Conservation (phyloP, 2,113 vertebrate species). For the Ardeotis arabs region DNA sequence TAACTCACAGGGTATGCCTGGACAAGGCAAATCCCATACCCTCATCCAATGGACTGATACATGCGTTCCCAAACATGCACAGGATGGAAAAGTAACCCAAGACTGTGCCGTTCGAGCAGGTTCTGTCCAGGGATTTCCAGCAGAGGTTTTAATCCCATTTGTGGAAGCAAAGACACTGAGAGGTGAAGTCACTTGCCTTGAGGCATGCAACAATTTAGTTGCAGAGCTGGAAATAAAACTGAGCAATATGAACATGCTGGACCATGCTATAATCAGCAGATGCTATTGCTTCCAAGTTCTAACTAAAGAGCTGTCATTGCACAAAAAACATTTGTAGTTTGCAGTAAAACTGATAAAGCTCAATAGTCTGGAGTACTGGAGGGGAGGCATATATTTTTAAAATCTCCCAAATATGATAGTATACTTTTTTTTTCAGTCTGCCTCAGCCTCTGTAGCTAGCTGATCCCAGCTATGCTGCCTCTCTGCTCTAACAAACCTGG, state of each 20-base stretch:
- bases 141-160: not conserved
- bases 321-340: slow-evolving; percentile 40
- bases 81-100: not conserved
- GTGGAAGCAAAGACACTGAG: not conserved
- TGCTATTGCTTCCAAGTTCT: slow-evolving; percentile 51
- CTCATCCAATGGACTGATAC: not conserved
- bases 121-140: not conserved
- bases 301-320: slow-evolving; percentile 58
- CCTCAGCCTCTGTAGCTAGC: not conserved
- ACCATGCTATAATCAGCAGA: slow-evolving; percentile 46
- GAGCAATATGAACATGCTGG: slow-evolving; percentile 43
- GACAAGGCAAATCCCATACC: not conserved
- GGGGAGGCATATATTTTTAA: not conserved
- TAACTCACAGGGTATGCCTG: not conserved
- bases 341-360: slow-evolving; percentile 53
- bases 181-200: slow-evolving; percentile 55
- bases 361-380: not conserved
- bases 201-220: slow-evolving; percentile 14
- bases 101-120: not conserved
- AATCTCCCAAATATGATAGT: not conserved
- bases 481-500: not conserved
- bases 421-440: not conserved
- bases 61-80: not conserved
- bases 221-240: slow-evolving; percentile 55
- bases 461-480: not conserved